Evolutionary conservation across 2,113 vertebrate species (phyloP).

Genomic region (Nesospiza acunhae): DNA sequence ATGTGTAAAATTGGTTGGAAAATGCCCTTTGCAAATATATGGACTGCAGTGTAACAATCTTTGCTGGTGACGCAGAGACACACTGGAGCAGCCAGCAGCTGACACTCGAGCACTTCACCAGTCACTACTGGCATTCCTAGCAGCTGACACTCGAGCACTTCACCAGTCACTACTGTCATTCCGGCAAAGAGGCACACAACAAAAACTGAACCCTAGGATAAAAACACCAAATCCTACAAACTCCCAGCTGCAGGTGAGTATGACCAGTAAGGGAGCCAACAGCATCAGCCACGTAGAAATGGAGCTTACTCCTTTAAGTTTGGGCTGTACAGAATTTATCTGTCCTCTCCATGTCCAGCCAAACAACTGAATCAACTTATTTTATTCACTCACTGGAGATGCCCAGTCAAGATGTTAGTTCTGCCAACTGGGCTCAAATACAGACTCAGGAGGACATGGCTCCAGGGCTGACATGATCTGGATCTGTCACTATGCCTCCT

Average conservation of each 20-base stretch:
- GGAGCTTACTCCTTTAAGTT: background rate
- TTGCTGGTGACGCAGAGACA: background rate
- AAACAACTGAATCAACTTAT: background rate
- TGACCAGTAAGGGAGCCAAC: background rate
- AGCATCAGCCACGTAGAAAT: background rate
- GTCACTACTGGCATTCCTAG: background rate
- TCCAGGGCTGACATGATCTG: background rate
- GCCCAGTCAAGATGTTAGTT: background rate
- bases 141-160: too few relatives aligned
- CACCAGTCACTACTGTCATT: accelerated
- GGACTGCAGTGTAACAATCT: background rate
- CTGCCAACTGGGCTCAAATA: background rate
- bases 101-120: background rate
- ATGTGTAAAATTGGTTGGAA: background rate
- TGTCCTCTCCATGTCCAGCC: background rate
- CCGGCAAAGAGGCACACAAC: background rate
- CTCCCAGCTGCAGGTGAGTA: background rate
- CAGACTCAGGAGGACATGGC: background rate
- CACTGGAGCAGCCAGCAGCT: background rate
- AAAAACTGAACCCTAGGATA: background rate
- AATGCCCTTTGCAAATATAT: background rate
- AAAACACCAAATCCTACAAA: background rate
- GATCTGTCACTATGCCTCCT: background rate
- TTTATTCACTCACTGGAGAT: background rate
- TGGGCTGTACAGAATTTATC: background rate